A percentile compares a stretch with the other conserved stretches of the same genome.
Conservation (phyloP, 2,797 vertebrate genomes). For the Peromyscus nudipes region DNA sequence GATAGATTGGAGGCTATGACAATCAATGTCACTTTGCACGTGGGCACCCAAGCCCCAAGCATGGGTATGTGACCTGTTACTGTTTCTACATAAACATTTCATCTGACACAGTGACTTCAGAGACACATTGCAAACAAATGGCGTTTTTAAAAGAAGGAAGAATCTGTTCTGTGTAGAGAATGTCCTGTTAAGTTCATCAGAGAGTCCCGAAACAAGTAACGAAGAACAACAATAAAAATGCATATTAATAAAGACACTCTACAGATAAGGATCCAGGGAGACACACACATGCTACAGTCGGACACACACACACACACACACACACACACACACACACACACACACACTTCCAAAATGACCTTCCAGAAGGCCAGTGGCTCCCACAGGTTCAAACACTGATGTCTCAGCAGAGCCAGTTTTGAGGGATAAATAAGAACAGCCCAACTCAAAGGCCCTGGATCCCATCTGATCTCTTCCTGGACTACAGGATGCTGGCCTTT, state of each 20-base stretch:
- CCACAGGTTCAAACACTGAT: not conserved
- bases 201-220: not conserved
- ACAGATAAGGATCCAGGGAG: not conserved
- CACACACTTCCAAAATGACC: not conserved
- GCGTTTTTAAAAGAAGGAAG: not conserved
- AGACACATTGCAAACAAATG: not conserved
- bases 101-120: not conserved
- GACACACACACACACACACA: not conserved
- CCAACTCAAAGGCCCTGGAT: not conserved
- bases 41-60: not conserved
- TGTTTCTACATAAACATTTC: slow-evolving; percentile 21
- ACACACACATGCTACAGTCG: not conserved
- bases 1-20: not conserved
- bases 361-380: not conserved
- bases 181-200: not conserved
- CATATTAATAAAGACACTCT: not conserved
- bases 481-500: not conserved
- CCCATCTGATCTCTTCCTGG: not conserved
- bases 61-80: not conserved
- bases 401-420: not conserved
- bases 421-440: not conserved
- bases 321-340: not conserved
- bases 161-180: not conserved
- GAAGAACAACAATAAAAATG: not conserved
- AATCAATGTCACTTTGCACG: not conserved